Conservation (phyloP, 2,888 invertebrate genomes). For the Rhagium mordax region DNA sequence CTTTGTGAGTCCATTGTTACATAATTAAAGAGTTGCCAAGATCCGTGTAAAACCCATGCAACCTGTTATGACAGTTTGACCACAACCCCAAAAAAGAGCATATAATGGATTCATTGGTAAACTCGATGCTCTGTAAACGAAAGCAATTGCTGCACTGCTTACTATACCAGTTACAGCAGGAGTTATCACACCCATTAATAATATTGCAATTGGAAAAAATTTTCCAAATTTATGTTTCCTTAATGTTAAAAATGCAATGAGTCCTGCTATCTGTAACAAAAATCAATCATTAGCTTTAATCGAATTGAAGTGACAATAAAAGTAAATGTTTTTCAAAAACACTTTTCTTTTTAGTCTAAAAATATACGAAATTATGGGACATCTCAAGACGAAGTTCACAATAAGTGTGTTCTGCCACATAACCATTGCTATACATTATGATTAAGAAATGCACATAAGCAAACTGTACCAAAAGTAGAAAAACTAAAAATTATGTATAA, state of each 20-base stretch:
- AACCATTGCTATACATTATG: no score
- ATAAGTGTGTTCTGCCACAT: no score
- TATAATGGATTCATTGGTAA: conserved; percentile 92
- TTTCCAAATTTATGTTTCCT: conserved; percentile 96
- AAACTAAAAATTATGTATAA: no score
- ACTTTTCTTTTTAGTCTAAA: no score
- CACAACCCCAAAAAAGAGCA: conserved; percentile 95
- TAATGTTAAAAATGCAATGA: conserved; percentile 92
- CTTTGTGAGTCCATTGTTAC: conserved; percentile 38
- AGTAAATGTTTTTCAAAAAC: no score
- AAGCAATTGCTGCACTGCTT: conserved; percentile 93
- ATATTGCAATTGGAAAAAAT: conserved; percentile 90
- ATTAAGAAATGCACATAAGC: no score
- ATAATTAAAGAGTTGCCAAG: conserved; percentile 78
- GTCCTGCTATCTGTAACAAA: conserved; percentile 80
- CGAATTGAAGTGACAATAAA: no score
- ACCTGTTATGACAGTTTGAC: conserved; percentile 91
- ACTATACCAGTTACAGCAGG: conserved; percentile 91
- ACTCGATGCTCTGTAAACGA: conserved; percentile 92
- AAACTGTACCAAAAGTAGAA: no score
- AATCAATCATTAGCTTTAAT: neutral
- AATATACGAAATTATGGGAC: no score
- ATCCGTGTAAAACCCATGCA: conserved; percentile 95
- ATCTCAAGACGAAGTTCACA: no score
- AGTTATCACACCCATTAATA: conserved; percentile 91